phyloP scores from a whole-genome alignment of 2,113 vertebrate species.

The Odobenus rosmarus region DNA sequence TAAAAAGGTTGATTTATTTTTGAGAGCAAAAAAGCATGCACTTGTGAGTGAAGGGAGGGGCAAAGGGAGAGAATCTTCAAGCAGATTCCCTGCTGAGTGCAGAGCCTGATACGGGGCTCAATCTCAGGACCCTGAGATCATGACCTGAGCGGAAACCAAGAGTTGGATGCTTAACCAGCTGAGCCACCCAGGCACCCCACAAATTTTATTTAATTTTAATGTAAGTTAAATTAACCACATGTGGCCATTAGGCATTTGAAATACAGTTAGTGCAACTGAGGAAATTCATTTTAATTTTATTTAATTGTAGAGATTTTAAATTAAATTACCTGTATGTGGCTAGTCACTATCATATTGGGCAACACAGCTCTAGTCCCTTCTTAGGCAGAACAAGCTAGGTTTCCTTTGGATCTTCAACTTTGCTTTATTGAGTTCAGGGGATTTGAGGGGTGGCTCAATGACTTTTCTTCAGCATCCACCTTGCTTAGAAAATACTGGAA shows the following conservation, averaged over 20 bases:
- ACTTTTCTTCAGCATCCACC: neutral
- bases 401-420: neutral
- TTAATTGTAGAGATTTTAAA: neutral
- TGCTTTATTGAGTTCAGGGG: neutral
- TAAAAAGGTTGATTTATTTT: neutral
- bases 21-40: neutral
- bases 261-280: neutral
- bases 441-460: neutral
- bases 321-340: neutral
- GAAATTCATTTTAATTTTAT: neutral
- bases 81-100: neutral
- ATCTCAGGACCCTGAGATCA: neutral
- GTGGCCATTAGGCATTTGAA: neutral
- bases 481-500: slow-evolving; percentile 40
- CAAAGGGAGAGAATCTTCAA: neutral
- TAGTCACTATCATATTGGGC: neutral
- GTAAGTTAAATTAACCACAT: slow-evolving; percentile 12
- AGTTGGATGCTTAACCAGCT: neutral
- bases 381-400: neutral
- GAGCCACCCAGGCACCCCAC: neutral
- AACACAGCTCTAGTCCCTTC: neutral
- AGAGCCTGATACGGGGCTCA: neutral
- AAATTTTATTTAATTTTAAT: neutral
- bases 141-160: neutral
- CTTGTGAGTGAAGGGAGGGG: neutral